These are phyloP conservation scores for Neomorphus geoffroyi DNA, from an alignment of 2,797 vertebrate species.

Conservation along the genomic window DNA sequence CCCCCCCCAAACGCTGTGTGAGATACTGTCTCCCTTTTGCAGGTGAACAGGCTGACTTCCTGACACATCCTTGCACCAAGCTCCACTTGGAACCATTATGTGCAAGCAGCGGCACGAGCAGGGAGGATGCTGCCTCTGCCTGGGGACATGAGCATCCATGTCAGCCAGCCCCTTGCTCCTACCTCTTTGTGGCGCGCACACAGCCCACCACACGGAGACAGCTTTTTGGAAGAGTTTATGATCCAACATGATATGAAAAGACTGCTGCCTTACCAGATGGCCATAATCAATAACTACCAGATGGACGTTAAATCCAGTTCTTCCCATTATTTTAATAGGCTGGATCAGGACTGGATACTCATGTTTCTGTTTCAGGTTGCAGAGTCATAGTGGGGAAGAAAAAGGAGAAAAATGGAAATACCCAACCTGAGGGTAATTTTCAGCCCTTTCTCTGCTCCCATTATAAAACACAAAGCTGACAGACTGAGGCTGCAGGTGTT, in stretches of 20 bases:
- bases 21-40: not conserved
- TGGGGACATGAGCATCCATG: not conserved
- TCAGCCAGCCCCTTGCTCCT: slow-evolving; percentile 26
- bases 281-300: slow-evolving; percentile 76
- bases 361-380: slow-evolving; percentile 39
- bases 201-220: slow-evolving; percentile 32
- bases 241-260: slow-evolving; percentile 48
- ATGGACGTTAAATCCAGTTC: slow-evolving; percentile 63
- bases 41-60: not conserved
- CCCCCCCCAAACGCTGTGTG: accelerated
- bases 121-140: not conserved
- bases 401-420: not conserved
- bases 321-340: slow-evolving; percentile 39
- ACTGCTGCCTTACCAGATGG: slow-evolving; percentile 75
- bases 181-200: not conserved
- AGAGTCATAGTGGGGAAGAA: not conserved
- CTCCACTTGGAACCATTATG: not conserved
- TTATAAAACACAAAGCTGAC: not conserved
- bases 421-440: not conserved
- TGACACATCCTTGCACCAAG: accelerated
- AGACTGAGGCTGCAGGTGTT: not conserved
- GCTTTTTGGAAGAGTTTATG: slow-evolving; percentile 47
- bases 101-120: not conserved
- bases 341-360: not conserved
- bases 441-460: not conserved